Percentiles rank a stretch among this genome's conserved stretches.
phyloP scores from a whole-genome alignment of 2,888 invertebrate genomes.

The Drosophila demipolita region DNA sequence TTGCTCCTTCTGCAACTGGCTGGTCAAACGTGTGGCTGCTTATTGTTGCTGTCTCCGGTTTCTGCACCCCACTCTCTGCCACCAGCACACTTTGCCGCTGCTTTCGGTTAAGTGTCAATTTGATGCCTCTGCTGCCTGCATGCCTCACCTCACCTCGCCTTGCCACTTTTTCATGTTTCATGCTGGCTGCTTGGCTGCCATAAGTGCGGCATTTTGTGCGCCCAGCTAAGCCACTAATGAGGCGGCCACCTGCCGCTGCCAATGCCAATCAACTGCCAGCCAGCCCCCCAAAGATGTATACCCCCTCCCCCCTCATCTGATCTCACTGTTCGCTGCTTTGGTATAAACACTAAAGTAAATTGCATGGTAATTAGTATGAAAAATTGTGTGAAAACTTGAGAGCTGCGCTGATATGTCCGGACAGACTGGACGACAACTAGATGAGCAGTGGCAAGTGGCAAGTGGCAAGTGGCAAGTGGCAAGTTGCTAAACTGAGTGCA shows the following conservation, averaged over 20 bases:
- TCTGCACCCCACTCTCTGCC: background rate
- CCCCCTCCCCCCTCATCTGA: background rate
- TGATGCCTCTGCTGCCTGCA: constrained; percentile 58
- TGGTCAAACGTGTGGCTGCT: constrained; percentile 73
- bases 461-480: background rate
- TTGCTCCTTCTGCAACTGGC: constrained; percentile 27
- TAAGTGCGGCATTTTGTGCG: constrained; percentile 79
- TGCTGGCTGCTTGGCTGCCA: constrained; percentile 58
- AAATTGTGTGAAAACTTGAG: constrained; percentile 72
- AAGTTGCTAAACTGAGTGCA: constrained; percentile 4
- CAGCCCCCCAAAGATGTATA: constrained; percentile 19
- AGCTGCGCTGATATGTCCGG: constrained; percentile 34
- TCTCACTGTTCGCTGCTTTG: constrained; percentile 2
- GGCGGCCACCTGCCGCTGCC: constrained; percentile 79
- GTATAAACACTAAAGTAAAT: constrained; percentile 79
- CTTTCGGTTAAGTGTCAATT: constrained; percentile 76
- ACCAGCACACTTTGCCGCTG: constrained; percentile 47
- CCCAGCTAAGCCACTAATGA: constrained; percentile 78
- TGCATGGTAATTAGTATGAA: constrained; percentile 79
- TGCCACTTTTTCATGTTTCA: constrained; percentile 67
- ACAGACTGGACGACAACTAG: constrained; percentile 16
- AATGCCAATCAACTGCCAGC: constrained; percentile 74
- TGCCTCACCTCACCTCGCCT: constrained; percentile 24
- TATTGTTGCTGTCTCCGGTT: constrained; percentile 49
- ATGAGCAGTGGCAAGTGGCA: constrained; percentile 24